These are phyloP conservation scores for Melanaphis sacchari DNA, from an alignment of 1,140 invertebrate species.

Conservation along the genomic window DNA sequence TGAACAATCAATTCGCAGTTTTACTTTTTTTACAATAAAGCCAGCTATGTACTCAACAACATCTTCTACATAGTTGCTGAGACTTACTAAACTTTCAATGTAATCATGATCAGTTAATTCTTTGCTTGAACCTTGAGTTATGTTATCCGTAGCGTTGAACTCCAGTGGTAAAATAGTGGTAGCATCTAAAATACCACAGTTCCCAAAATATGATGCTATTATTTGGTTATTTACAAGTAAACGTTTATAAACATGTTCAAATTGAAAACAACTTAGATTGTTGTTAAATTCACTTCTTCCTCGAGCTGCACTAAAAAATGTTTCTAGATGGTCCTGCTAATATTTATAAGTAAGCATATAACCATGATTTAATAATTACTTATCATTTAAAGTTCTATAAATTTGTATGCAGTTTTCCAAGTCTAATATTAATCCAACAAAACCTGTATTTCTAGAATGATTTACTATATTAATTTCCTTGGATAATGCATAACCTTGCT, in stretches of 20 bases:
- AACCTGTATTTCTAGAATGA: no score
- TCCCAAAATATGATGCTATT: neutral
- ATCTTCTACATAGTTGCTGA: neutral
- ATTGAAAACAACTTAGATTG: neutral
- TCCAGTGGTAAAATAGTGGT: neutral
- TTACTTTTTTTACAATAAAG: neutral
- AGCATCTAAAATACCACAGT: conserved; percentile 5
- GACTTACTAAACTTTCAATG: neutral
- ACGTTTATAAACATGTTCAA: neutral
- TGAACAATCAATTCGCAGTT: neutral
- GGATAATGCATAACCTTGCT: no score
- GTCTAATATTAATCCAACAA: no score
- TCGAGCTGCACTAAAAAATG: no score
- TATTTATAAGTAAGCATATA: no score
- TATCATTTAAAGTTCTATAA: no score
- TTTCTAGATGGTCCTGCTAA: no score
- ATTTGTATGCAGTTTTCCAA: no score
- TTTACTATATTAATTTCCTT: no score
- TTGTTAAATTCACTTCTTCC: no score
- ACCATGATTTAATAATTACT: no score
- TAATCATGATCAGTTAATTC: conserved; percentile 13
- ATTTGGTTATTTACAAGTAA: conserved; percentile 13
- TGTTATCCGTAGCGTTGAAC: neutral
- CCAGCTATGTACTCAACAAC: neutral
- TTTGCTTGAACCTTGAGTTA: neutral